phyloP scores from a whole-genome alignment of 2,888 invertebrate species.

The Troides aeacus region DNA sequence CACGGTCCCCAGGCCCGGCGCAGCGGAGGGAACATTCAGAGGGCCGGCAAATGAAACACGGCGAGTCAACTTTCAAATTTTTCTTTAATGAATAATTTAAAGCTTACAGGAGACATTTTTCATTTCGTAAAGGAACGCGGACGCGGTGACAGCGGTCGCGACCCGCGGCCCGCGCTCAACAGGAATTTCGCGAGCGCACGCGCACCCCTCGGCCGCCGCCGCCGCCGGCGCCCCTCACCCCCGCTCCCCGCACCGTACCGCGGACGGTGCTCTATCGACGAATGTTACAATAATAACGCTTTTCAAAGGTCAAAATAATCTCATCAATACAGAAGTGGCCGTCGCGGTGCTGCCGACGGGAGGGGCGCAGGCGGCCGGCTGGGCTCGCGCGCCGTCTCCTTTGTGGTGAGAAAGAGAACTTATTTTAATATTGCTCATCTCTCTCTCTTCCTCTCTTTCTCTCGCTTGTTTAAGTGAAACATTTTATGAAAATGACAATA shows the following conservation, averaged over 20 bases:
- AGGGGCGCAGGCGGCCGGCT: too few relatives aligned
- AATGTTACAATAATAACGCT: too few relatives aligned
- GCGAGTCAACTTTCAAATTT: constrained; percentile 68
- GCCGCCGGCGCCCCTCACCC: constrained; percentile 19
- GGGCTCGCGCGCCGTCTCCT: constrained; percentile 28
- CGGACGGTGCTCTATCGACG: neutral
- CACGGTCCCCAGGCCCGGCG: neutral
- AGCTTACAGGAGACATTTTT: constrained; percentile 74
- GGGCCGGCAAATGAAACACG: constrained; percentile 52
- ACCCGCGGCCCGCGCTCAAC: constrained; percentile 41
- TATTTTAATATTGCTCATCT: constrained; percentile 37
- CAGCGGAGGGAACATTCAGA: neutral
- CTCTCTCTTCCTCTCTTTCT: constrained; percentile 29
- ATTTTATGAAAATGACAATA: constrained; percentile 46
- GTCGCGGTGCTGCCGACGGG: too few relatives aligned
- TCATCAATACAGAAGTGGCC: too few relatives aligned
- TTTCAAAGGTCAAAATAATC: too few relatives aligned
- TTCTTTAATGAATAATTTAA: constrained; percentile 79
- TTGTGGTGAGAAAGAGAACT: constrained; percentile 45
- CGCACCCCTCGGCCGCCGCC: constrained; percentile 37
- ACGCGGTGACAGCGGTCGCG: constrained; percentile 29
- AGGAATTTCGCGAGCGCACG: constrained; percentile 55
- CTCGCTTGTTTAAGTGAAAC: constrained; percentile 41
- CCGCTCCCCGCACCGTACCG: too few relatives aligned
- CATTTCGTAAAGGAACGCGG: constrained; percentile 44